Conservation (phyloP, 2,113 vertebrate species). For the Laticauda laticaudata region DNA sequence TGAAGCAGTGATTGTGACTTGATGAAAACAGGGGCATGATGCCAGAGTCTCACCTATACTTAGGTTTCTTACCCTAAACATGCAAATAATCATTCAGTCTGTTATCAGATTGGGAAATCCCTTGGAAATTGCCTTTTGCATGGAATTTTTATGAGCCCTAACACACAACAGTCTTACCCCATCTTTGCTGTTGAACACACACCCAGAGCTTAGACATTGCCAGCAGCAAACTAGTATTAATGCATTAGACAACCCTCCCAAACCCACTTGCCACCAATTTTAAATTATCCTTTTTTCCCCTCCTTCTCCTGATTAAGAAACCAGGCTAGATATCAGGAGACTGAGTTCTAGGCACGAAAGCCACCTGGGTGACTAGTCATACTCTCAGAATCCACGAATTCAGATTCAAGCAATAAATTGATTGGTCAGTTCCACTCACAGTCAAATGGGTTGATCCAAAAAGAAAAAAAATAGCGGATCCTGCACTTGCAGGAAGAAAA, state of each 20-base stretch:
- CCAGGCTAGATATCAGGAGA: not conserved
- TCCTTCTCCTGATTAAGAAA: not conserved
- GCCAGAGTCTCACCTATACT: not conserved
- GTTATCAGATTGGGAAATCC: constrained; percentile 15
- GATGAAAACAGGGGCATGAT: not conserved
- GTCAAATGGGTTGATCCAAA: not conserved
- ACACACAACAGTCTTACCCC: not conserved
- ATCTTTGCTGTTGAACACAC: not conserved
- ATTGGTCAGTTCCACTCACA: not conserved
- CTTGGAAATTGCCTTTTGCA: not conserved
- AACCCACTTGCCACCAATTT: not conserved
- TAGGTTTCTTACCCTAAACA: not conserved
- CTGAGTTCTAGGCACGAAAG: not conserved
- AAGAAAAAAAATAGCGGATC: not conserved
- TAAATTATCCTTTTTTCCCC: not conserved
- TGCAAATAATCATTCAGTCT: not conserved
- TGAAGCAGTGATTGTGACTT: not conserved
- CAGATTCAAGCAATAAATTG: not conserved
- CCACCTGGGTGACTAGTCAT: not conserved
- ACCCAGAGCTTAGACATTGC: not conserved
- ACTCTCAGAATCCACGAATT: not conserved
- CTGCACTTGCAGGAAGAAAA: not conserved
- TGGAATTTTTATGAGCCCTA: not conserved
- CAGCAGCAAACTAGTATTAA: not conserved
- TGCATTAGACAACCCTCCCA: not conserved